Percentiles rank a stretch among this genome's conserved stretches.
Evolutionary conservation across 1,140 invertebrate genomes (phyloP).

Genomic region (Muscidifurax raptorellus): DNA sequence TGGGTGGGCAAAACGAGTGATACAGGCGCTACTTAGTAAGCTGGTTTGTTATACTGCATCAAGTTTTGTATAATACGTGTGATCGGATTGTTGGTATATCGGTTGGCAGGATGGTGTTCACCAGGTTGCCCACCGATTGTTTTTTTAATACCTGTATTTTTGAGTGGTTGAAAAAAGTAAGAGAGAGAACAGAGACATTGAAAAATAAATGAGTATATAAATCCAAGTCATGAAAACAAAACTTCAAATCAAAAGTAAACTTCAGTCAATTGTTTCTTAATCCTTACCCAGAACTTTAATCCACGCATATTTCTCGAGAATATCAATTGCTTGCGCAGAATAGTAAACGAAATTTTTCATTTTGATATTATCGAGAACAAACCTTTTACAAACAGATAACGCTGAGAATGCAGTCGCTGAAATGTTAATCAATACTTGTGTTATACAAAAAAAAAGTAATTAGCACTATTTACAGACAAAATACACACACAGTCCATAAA

Average conservation of each 20-base stretch:
- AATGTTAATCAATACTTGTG: slow-evolving; percentile 39
- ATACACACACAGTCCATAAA: slow-evolving; percentile 12
- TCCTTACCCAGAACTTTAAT: slow-evolving; percentile 22
- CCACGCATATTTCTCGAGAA: slow-evolving; percentile 20
- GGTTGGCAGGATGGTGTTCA: no score
- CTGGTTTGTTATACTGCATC: neutral
- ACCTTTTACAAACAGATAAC: slow-evolving; percentile 24
- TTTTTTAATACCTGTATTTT: neutral
- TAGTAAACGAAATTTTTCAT: neutral
- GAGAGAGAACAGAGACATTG: neutral
- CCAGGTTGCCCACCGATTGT: no score
- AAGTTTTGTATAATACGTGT: neutral
- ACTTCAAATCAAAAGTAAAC: neutral
- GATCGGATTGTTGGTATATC: no score
- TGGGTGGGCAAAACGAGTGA: neutral
- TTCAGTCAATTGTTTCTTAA: neutral
- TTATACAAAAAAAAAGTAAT: slow-evolving; percentile 36
- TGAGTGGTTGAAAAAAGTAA: neutral
- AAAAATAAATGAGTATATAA: neutral
- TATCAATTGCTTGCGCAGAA: slow-evolving; percentile 15
- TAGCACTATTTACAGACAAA: slow-evolving; percentile 15
- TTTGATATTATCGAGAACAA: slow-evolving; percentile 42
- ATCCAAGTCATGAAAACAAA: slow-evolving; percentile 1
- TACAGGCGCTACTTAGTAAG: slow-evolving; percentile 7
- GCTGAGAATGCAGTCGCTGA: slow-evolving; percentile 39